Base-by-base conservation (phyloP, 2,888 invertebrate species). In the Polymixis flavicincta region DNA sequence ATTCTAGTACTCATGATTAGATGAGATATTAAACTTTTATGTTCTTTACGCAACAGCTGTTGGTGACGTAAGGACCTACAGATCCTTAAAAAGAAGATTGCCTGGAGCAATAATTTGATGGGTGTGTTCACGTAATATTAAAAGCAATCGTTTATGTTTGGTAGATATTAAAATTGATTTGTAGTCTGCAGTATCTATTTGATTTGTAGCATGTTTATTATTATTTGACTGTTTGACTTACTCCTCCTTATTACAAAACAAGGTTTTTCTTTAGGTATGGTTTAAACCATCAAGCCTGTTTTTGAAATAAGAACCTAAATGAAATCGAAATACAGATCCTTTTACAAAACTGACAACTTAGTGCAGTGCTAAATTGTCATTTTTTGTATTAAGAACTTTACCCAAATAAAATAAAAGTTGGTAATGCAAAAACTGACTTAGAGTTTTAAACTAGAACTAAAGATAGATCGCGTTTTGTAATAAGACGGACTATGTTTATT, bases 31-130 rank as follows among this genome's bases (percentile, higher is more conserved):
- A 67, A 54, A 54, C 2, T 52, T 76, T 71, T n/a, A 68, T 57
- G 25, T 55, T 55, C 14, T 65, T 55, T 45, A 48, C 32, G 48
- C 19, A 80, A 77, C 32, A 77, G 71, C 48, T 71, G 48, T 25
- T 14, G 22, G 50, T 64, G 71, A 80, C 50, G 64, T 78, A 82
- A 82, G 68, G 28, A 60, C 13, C 55, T 77, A 68, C 55, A 60
- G 50, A 77, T 68, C 72, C 64, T 52, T 83, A 50, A 60, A 55
- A 65, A 78, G 78, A 83, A 83, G n/a, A 71, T 64, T 2, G 78
- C 80, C 59, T 8, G 32, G 19, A 61, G 80, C 72, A 54, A 66
- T 57, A 25, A 71, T 80, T 69, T 37, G 28, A 64, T 83, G 68
- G 52, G 19, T 17, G 42, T 70, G 71, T 55, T 64, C 67, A 54